Evolutionary conservation across 2,113 vertebrate genomes (phyloP).

Genomic region (Alexandromys fortis): DNA sequence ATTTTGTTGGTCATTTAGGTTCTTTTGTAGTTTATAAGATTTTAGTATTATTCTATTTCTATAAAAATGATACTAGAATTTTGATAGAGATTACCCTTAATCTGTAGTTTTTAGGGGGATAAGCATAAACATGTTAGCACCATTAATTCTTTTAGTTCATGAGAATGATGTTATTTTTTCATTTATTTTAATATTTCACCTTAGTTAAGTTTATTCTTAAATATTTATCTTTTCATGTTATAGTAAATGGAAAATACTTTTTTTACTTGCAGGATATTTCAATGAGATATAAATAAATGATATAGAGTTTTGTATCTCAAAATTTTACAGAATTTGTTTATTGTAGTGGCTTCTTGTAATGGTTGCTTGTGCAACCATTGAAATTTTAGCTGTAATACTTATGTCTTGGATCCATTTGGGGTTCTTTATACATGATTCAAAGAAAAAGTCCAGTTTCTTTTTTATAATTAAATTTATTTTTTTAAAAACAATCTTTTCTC

Average conservation of each 20-base stretch:
- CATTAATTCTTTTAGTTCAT: not conserved
- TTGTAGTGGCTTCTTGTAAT: not conserved
- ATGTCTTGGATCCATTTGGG: constrained; percentile 6
- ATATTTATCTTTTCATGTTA: not conserved
- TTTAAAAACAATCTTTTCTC: too few relatives aligned
- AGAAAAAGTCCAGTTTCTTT: constrained; percentile 16
- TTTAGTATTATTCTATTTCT: not conserved
- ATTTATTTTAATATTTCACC: not conserved
- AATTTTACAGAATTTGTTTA: not conserved
- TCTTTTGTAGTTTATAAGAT: not conserved
- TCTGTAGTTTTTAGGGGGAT: not conserved
- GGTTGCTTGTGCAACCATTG: not conserved
- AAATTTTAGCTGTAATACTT: not conserved
- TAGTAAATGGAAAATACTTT: not conserved
- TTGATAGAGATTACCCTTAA: not conserved
- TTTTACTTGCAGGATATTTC: not conserved
- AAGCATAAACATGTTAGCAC: not conserved
- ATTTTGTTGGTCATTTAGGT: not conserved
- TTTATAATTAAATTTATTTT: not conserved
- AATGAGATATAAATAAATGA: not conserved
- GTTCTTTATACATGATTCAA: not conserved
- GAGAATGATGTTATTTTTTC: not conserved
- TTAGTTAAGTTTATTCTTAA: not conserved
- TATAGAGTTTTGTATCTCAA: not conserved
- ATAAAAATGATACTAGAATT: not conserved